Conservation (phyloP, 2,113 vertebrate species). For the Fulmarus glacialis region DNA sequence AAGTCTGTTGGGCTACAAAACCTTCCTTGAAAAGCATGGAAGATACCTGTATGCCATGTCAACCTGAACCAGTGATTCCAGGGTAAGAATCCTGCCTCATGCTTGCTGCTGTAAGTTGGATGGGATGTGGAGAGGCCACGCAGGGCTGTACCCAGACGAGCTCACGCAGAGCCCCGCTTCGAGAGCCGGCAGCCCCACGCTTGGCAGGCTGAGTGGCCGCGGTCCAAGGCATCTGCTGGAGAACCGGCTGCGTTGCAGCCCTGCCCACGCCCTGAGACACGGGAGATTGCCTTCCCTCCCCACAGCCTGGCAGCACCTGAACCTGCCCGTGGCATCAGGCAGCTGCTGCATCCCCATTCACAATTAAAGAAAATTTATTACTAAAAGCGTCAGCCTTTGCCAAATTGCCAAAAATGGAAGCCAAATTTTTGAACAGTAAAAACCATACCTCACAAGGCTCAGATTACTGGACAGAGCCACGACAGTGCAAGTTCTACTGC, state of each 20-base stretch:
- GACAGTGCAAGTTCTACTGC: not conserved
- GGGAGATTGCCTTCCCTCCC: not conserved
- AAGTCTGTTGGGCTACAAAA: not conserved
- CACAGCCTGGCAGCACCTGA: not conserved
- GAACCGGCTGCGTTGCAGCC: not conserved
- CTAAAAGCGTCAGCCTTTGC: not conserved
- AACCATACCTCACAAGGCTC: not conserved
- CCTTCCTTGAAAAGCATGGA: not conserved
- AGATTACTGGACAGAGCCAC: not conserved
- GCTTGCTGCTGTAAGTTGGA: not conserved
- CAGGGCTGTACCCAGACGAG: not conserved
- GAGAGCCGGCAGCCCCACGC: fast-evolving
- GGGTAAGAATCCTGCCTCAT: not conserved
- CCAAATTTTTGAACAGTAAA: not conserved
- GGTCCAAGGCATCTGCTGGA: no score
- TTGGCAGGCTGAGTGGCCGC: not conserved
- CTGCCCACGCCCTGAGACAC: fast-evolving
- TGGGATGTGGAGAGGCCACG: fast-evolving
- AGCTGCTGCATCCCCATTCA: not conserved
- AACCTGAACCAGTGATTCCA: not conserved
- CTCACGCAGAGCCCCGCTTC: fast-evolving
- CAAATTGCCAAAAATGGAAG: not conserved
- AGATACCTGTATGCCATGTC: fast-evolving
- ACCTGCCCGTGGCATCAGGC: fast-evolving
- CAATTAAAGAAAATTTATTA: not conserved